Percentiles rank a stretch among this genome's conserved stretches.
These are phyloP conservation scores for Pseudorhombus dupliciocellatus DNA, from an alignment of 2,113 vertebrate genomes.

Conservation along the genomic window DNA sequence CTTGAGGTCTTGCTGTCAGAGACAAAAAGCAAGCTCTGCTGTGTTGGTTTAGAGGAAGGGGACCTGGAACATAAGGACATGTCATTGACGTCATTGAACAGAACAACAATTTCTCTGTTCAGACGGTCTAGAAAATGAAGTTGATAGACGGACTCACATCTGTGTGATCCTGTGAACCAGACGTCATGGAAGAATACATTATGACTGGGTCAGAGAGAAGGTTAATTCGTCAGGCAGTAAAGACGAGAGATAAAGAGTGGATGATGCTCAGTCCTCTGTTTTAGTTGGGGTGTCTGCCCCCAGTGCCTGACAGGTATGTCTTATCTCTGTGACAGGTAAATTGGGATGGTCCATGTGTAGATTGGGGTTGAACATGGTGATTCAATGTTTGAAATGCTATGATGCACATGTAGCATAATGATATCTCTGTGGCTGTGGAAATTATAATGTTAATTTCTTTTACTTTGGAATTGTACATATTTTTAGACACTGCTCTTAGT, in stretches of 20 bases:
- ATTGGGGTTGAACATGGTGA: constrained; percentile 39
- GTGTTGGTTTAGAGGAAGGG: background rate
- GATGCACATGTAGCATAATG: background rate
- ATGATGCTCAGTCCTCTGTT: constrained; percentile 30
- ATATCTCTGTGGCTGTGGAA: background rate
- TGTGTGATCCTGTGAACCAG: constrained; percentile 5
- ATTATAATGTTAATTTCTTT: background rate
- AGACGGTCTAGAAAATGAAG: constrained; percentile 1
- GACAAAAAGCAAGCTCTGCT: background rate
- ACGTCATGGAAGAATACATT: constrained; percentile 22
- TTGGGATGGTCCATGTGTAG: constrained; percentile 29
- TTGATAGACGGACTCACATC: background rate
- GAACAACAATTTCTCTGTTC: background rate
- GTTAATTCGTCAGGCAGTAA: constrained; percentile 47
- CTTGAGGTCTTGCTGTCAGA: background rate
- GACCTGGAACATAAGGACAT: background rate
- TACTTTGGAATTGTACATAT: background rate
- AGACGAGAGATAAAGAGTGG: constrained; percentile 25
- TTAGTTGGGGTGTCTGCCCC: background rate
- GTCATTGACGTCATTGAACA: background rate
- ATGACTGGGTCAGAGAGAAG: constrained; percentile 20
- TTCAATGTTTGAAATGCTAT: constrained; percentile 6
- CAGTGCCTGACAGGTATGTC: constrained; percentile 13
- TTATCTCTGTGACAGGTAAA: constrained; percentile 50
- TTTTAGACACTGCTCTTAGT: background rate